Conservation (phyloP, 2,888 invertebrate genomes). For the Frankliniella intonsa region DNA sequence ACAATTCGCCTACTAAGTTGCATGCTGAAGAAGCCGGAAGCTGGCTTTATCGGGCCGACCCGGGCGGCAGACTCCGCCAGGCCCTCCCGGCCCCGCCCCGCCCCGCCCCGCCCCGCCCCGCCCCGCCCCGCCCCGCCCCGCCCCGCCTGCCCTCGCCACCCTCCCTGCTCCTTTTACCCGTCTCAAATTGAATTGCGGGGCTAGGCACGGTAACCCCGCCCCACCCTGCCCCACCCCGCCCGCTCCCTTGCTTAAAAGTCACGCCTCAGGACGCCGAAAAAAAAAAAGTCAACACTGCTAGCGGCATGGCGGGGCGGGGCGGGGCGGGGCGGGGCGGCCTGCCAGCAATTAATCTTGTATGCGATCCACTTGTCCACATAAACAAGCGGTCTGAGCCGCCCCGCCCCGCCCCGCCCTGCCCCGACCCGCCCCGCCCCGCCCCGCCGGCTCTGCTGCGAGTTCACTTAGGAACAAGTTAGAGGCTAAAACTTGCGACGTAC, state of each 20-base stretch:
- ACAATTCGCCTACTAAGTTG: conserved; percentile 20
- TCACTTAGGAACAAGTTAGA: no score
- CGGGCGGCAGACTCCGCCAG: neutral
- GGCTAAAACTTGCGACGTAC: no score
- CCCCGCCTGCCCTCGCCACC: neutral
- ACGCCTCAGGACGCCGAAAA: neutral
- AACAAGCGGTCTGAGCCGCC: neutral
- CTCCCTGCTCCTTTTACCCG: neutral
- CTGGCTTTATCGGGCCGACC: neutral
- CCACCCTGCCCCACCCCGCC: neutral
- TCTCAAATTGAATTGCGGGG: conserved; percentile 20
- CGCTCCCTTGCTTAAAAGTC: neutral
- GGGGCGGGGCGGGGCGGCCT: neutral
- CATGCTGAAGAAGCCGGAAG: conserved; percentile 22
- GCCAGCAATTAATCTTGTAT: neutral
- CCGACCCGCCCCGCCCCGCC: no score
- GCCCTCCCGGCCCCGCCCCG: neutral
- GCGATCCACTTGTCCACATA: neutral
- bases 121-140: neutral
- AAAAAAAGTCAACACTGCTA: neutral
- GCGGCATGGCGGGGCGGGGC: neutral
- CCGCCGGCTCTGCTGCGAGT: no score
- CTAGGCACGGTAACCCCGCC: neutral
- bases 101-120: neutral
- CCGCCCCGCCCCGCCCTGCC: no score